Evolutionary conservation across 2,888 invertebrate species (phyloP).

Genomic region (Lycia hirtaria): DNA sequence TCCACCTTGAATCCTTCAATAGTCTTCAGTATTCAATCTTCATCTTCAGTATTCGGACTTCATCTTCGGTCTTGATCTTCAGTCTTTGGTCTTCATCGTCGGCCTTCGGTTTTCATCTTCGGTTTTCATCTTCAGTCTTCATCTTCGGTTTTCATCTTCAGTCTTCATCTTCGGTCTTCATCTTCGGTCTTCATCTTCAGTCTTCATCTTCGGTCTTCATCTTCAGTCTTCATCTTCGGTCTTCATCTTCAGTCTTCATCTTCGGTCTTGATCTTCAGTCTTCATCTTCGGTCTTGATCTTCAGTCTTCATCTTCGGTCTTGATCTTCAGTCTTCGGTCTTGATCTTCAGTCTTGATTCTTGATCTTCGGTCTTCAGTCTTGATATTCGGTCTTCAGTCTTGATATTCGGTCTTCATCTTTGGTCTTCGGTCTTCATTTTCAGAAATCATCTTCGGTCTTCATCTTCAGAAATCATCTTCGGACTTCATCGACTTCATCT

Average conservation of each 20-base stretch:
- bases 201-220: no score
- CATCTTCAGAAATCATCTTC: constrained; percentile 5
- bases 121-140: constrained; percentile 13
- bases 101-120: constrained; percentile 12
- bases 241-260: no score
- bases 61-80: no score
- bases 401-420: constrained; percentile 4
- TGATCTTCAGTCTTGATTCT: constrained; percentile 11
- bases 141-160: not conserved
- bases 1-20: no score
- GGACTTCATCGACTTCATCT: not conserved
- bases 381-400: constrained; percentile 5
- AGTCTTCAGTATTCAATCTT: constrained; percentile 26
- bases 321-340: constrained; percentile 7
- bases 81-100: constrained; percentile 17
- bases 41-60: constrained; percentile 21
- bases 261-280: no score
- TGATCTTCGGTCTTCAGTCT: constrained; percentile 8
- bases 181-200: no score
- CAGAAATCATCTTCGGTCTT: no score
- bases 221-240: no score
- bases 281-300: no score
- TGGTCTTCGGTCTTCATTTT: not conserved
- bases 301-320: no score
- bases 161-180: no score